Evolutionary conservation across 2,797 vertebrate species (phyloP).

Genomic region (Ibycter americanus): DNA sequence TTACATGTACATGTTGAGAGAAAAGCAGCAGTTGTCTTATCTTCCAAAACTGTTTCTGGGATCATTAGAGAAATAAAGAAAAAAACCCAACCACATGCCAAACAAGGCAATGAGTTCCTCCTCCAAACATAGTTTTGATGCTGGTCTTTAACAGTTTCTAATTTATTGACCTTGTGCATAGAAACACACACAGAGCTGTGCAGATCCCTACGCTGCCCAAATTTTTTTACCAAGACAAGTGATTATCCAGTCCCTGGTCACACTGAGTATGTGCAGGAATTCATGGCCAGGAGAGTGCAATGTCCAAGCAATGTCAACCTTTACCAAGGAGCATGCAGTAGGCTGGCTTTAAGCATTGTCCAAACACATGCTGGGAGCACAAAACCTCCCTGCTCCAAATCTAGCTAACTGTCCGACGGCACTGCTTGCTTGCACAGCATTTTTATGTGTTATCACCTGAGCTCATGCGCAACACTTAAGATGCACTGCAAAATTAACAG

Average conservation of each 20-base stretch:
- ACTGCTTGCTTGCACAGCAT: background rate
- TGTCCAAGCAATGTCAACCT: background rate
- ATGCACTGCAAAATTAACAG: background rate
- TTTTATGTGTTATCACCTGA: background rate
- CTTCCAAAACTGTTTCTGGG: background rate
- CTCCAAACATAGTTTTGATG: background rate
- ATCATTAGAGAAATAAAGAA: background rate
- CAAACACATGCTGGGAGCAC: background rate
- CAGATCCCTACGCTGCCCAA: background rate
- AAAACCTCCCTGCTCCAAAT: background rate
- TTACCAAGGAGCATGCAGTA: background rate
- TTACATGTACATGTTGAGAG: background rate
- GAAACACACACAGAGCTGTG: background rate
- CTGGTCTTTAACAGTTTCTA: background rate
- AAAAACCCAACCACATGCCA: background rate
- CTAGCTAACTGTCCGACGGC: background rate
- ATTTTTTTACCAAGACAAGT: background rate
- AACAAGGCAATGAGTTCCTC: background rate
- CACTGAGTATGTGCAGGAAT: background rate
- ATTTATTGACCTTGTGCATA: background rate
- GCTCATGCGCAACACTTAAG: background rate
- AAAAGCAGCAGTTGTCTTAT: background rate
- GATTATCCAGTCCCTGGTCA: background rate
- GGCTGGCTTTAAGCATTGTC: background rate
- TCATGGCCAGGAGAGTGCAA: background rate